Evolutionary conservation across 1,140 invertebrate genomes (phyloP).

Genomic region (Limonius californicus): DNA sequence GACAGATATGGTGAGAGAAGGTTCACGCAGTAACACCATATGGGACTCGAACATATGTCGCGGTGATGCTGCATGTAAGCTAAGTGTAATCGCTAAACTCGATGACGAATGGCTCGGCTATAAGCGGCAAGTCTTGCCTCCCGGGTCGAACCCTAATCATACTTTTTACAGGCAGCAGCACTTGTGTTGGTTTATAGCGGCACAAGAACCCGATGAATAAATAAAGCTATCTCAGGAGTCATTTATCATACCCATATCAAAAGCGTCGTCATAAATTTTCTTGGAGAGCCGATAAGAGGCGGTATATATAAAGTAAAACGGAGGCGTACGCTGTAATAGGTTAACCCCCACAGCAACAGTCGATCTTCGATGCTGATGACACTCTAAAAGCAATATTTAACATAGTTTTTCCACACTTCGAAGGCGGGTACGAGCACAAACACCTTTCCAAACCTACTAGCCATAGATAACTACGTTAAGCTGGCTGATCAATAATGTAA

Average conservation of each 20-base stretch:
- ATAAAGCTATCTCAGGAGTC: slow-evolving; percentile 48
- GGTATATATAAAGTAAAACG: slow-evolving; percentile 36
- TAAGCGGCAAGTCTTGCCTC: slow-evolving; percentile 19
- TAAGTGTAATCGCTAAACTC: slow-evolving; percentile 6
- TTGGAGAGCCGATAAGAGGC: slow-evolving; percentile 40
- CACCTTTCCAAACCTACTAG: no score
- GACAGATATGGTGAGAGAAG: slow-evolving; percentile 2
- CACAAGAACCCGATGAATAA: slow-evolving; percentile 47
- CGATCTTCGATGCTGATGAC: not conserved
- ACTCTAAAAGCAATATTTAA: not conserved
- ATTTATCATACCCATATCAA: slow-evolving; percentile 46
- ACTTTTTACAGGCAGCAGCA: slow-evolving; percentile 30
- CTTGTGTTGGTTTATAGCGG: slow-evolving; percentile 30
- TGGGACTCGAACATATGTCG: slow-evolving; percentile 12
- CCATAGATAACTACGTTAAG: no score
- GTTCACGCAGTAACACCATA: slow-evolving; percentile 10
- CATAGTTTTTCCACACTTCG: not conserved
- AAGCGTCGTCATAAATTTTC: slow-evolving; percentile 41
- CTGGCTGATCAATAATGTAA: no score
- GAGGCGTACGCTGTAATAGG: slow-evolving; percentile 39
- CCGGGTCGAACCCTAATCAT: slow-evolving; percentile 28
- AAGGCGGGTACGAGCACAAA: not conserved
- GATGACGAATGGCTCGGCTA: slow-evolving; percentile 6
- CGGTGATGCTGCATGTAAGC: slow-evolving; percentile 1
- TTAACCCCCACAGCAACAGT: slow-evolving; percentile 36